These are phyloP conservation scores for Sanderia malayensis DNA, from an alignment of 30 jellyfish, hydroid and myxozoan species.

Conservation along the genomic window DNA sequence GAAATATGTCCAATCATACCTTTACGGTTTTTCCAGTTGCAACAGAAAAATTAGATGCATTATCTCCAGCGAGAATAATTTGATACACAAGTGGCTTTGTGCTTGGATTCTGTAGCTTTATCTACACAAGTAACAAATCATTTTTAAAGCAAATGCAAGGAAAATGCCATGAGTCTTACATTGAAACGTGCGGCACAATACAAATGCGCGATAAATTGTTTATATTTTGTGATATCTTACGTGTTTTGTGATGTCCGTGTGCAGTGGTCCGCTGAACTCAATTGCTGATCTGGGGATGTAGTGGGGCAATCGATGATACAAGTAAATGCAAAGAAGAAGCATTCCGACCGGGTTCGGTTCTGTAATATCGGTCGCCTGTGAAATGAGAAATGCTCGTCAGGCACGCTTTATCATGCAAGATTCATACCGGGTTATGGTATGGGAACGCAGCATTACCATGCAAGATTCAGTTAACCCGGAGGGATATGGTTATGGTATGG, in stretches of 20 bases:
- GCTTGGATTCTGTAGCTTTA: slow-evolving; percentile 91
- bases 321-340: slow-evolving; percentile 63
- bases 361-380: slow-evolving; percentile 94
- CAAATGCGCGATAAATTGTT: too few relatives aligned
- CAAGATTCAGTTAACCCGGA: too few relatives aligned
- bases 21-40: slow-evolving; percentile 64
- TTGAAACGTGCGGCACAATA: too few relatives aligned
- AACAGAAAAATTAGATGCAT: slow-evolving; percentile 56
- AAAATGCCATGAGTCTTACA: too few relatives aligned
- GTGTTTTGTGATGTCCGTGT: slow-evolving; percentile 69
- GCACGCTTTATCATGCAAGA: too few relatives aligned
- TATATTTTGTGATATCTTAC: slow-evolving; percentile 47
- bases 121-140: slow-evolving; percentile 29
- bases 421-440: too few relatives aligned
- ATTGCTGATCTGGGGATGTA: slow-evolving; percentile 69
- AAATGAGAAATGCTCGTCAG: neutral
- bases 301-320: slow-evolving; percentile 86
- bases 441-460: too few relatives aligned
- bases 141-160: neutral
- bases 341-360: slow-evolving; percentile 85
- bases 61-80: slow-evolving; percentile 66
- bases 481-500: too few relatives aligned
- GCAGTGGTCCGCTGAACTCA: slow-evolving; percentile 69
- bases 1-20: slow-evolving; percentile 64
- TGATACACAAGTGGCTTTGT: slow-evolving; percentile 81